A percentile compares a stretch with the other conserved stretches of the same genome.
These are phyloP conservation scores for Euphydryas editha DNA, from an alignment of 2,888 invertebrate species.

Conservation along the genomic window DNA sequence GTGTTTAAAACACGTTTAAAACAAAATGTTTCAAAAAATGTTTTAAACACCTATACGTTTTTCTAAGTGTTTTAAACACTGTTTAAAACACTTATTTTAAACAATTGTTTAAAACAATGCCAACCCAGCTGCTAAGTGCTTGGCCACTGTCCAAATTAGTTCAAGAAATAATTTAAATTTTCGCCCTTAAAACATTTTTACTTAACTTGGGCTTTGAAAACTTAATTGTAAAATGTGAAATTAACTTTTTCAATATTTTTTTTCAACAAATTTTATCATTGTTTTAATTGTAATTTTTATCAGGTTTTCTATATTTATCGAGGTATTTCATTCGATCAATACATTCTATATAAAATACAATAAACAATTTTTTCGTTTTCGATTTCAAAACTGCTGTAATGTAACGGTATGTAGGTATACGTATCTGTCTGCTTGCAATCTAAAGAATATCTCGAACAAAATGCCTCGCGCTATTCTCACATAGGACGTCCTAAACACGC, in stretches of 20 bases:
- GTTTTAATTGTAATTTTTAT: neutral
- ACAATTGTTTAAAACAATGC: no score
- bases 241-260: neutral
- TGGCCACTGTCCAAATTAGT: slow-evolving; percentile 17
- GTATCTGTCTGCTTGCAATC: slow-evolving; percentile 25
- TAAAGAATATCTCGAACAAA: slow-evolving; percentile 22
- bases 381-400: slow-evolving; percentile 16
- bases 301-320: no score
- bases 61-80: no score
- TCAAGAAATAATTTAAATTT: slow-evolving; percentile 16
- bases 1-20: no score
- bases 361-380: slow-evolving; percentile 7
- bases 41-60: no score
- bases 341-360: neutral
- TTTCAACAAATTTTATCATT: neutral
- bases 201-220: neutral
- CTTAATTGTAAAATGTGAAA: neutral
- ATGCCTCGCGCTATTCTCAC: slow-evolving; percentile 37
- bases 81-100: no score
- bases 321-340: no score
- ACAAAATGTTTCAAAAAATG: no score
- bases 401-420: slow-evolving; percentile 11
- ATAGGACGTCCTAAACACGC: slow-evolving; percentile 51
- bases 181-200: neutral
- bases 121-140: no score